phyloP scores from a whole-genome alignment of 2,113 vertebrate species.

The Tonatia bakeri region DNA sequence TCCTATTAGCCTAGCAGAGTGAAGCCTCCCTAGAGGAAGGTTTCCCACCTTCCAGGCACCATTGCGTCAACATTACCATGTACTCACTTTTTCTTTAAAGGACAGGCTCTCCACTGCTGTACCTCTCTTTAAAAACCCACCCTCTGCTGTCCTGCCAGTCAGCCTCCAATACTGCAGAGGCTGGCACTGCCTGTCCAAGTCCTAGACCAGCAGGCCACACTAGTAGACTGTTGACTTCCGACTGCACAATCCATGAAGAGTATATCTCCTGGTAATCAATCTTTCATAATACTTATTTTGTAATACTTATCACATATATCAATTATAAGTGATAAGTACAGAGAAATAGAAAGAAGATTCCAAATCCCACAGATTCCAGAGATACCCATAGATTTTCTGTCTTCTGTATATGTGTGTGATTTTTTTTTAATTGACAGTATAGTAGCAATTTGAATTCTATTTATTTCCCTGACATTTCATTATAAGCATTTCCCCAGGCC shows the following conservation, averaged over 20 bases:
- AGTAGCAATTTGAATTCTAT: background rate
- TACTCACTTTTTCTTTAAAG: background rate
- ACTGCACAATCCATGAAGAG: background rate
- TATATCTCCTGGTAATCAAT: background rate
- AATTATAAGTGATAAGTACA: slow-evolving; percentile 14
- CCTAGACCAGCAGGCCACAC: too few relatives aligned
- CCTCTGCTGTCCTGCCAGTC: background rate
- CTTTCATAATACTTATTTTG: background rate
- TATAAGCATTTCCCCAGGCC: slow-evolving; percentile 14
- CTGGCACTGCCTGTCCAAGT: too few relatives aligned
- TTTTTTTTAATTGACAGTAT: slow-evolving; percentile 35
- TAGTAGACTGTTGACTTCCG: background rate
- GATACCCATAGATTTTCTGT: background rate
- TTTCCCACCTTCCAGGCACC: background rate
- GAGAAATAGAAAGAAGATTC: background rate
- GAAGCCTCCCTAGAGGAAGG: background rate
- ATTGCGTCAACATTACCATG: background rate
- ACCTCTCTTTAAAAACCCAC: background rate
- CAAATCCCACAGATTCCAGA: background rate
- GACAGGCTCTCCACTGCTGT: background rate
- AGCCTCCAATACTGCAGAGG: background rate
- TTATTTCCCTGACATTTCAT: background rate
- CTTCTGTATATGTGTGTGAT: background rate
- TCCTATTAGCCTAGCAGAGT: background rate
- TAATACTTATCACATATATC: background rate